These are phyloP conservation scores for Callyntrura sp. DNA, from an alignment of 2,888 invertebrate genomes.

Conservation along the genomic window DNA sequence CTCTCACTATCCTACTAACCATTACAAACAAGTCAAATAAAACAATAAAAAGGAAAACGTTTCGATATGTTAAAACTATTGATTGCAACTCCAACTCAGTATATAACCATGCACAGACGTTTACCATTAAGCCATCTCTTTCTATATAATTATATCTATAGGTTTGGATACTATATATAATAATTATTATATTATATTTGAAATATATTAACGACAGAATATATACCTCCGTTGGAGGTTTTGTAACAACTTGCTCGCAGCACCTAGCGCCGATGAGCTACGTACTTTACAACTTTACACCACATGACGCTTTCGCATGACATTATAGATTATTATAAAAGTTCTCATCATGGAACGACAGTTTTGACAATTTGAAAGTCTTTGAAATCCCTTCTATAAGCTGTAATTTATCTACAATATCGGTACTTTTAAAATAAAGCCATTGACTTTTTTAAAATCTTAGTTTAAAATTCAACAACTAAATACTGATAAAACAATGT, in stretches of 20 bases:
- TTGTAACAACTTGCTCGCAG: conserved; percentile 38
- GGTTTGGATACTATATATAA: not conserved
- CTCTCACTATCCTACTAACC: not conserved
- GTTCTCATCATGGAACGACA: conserved; percentile 12
- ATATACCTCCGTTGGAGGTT: conserved; percentile 31
- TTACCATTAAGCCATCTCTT: not conserved
- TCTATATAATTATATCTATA: not conserved
- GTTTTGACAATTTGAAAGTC: conserved; percentile 45
- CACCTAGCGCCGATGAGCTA: not conserved
- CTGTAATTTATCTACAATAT: not conserved
- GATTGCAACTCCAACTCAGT: not conserved
- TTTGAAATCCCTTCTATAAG: conserved; percentile 46
- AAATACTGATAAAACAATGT: conserved; percentile 37
- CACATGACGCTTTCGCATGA: not conserved
- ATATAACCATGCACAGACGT: conserved; percentile 22
- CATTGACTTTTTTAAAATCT: conserved; percentile 50
- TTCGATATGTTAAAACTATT: conserved; percentile 59
- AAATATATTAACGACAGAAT: conserved; percentile 20
- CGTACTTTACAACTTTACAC: not conserved
- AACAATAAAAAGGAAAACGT: conserved; percentile 11
- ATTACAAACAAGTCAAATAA: conserved; percentile 37
- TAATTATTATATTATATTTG: not conserved
- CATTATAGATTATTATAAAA: conserved; percentile 35
- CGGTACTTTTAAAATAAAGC: conserved; percentile 42
- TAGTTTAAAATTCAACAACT: conserved; percentile 40